Percentiles rank a stretch among this genome's conserved stretches.
These are phyloP conservation scores for Drosophila limbata DNA, from an alignment of 2,888 invertebrate genomes.

Conservation along the genomic window DNA sequence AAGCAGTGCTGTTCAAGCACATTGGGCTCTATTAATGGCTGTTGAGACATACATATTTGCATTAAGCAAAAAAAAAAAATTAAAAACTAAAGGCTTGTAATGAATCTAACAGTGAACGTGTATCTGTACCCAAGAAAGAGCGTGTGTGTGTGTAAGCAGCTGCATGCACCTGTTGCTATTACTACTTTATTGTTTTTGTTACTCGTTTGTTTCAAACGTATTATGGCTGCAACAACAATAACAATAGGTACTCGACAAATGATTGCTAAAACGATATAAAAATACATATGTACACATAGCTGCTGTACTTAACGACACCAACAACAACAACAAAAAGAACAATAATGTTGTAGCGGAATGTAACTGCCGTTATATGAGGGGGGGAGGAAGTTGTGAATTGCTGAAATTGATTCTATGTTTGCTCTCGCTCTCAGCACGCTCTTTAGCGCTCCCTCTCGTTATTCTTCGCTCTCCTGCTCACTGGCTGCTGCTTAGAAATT, in stretches of 20 bases:
- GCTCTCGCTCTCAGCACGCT: constrained; percentile 1
- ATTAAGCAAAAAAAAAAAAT: not conserved
- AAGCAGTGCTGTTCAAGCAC: not conserved
- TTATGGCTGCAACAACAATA: constrained; percentile 24
- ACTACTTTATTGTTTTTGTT: constrained; percentile 1
- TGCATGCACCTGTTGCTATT: constrained; percentile 53
- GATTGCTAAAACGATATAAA: constrained; percentile 18
- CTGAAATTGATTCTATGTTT: constrained; percentile 28
- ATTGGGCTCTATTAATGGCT: constrained; percentile 11
- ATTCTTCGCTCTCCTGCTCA: not conserved
- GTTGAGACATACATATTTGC: constrained; percentile 14
- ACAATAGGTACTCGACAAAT: constrained; percentile 48
- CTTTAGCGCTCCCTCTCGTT: constrained; percentile 3
- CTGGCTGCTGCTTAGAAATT: constrained; percentile 34
- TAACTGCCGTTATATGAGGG: constrained; percentile 45
- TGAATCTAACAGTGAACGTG: constrained; percentile 15
- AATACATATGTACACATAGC: not conserved
- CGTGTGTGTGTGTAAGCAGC: constrained; percentile 9
- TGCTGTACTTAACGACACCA: constrained; percentile 26
- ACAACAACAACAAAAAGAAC: constrained; percentile 22
- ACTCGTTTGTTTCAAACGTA: constrained; percentile 20
- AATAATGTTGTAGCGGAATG: constrained; percentile 11
- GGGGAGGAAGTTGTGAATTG: not conserved
- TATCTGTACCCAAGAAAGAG: not conserved
- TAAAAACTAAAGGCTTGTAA: constrained; percentile 2